Base-by-base conservation (phyloP, 2,797 vertebrate species). In the Telmatherina bonti region DNA sequence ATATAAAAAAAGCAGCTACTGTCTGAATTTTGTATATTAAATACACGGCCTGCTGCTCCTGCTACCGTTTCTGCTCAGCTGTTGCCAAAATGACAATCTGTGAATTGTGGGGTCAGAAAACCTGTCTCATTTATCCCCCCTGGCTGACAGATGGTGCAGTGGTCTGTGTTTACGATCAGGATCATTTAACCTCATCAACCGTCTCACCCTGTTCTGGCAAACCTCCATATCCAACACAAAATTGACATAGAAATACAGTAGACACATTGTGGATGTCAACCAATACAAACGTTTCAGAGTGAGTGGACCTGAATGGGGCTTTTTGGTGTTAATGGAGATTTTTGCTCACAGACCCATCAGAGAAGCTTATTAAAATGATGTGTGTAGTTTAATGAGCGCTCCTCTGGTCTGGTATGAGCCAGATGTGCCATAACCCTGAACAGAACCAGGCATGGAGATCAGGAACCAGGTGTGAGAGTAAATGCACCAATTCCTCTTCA, bases 151-250 rank as follows among this genome's bases (percentile, higher is more conserved):
- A 30, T 49, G 64, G 45, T 3, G 55, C 43, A 24, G 43, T 2
- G 79, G 72, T 67, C 76, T 81, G 76, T 74, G 83, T 85, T 88
- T 84, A 81, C 49, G 79, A 85, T 85, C 56, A 16, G 85, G 83
- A 74, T 88, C 88, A 89, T 91, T 90, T 87, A 78, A 81, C 85
- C 80, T 92, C 90, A 84, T 89, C 85, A 90, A 79, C 2, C 56
- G 33, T 67, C 76, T 76, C 62, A 52, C 61, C 33, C 73, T 56
- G 62, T 49, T 78, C 88, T 90, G 88, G 76, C 63, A 55, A 49
- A 65, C 1, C 59, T 76, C 74, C 83, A 65, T 2, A 36, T 69
- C 68, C 70, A 67, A 41, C 54, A 59, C 68, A 67, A 59, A 78
- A 49, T 74, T 72, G 59, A 74, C 47, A 60, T 29, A 27, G 62